A percentile compares a stretch with the other conserved stretches of the same genome.
Evolutionary conservation across 2,113 vertebrate genomes (phyloP).

Genomic region (Capreolus pygargus): DNA sequence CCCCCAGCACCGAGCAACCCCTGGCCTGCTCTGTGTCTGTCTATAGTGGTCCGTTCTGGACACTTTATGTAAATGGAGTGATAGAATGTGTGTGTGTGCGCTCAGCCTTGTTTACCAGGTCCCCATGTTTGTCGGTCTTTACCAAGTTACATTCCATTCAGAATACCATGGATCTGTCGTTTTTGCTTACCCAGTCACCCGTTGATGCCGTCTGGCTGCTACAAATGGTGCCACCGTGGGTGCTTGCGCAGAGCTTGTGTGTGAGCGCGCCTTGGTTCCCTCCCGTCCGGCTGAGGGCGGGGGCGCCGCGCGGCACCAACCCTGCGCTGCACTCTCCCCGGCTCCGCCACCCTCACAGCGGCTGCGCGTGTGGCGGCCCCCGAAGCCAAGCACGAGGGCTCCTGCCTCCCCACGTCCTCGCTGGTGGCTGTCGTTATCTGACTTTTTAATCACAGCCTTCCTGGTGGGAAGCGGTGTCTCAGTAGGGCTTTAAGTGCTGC

Average conservation of each 20-base stretch:
- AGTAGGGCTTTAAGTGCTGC: neutral
- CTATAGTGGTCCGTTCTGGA: neutral
- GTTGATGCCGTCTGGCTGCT: neutral
- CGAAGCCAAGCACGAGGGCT: neutral
- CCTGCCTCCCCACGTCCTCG: neutral
- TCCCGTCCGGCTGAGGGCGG: fast-evolving
- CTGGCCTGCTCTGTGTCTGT: neutral
- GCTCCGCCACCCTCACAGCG: too few species aligned
- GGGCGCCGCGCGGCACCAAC: too few species aligned
- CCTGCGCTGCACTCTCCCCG: neutral
- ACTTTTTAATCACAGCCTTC: neutral
- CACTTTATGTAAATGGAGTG: neutral
- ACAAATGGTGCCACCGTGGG: fast-evolving
- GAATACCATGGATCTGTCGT: fast-evolving
- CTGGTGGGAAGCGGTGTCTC: neutral
- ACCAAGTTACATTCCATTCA: neutral
- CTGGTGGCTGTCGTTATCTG: neutral
- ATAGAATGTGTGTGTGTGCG: fast-evolving
- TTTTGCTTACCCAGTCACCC: neutral
- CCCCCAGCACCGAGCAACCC: neutral
- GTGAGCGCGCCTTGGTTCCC: neutral
- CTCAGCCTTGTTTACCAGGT: neutral
- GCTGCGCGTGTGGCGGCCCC: neutral
- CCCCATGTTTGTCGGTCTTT: neutral
- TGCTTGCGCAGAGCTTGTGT: neutral